Base-by-base conservation (phyloP, 92 coral and sea anemone genomes). In the Phymanthus crucifer region DNA sequence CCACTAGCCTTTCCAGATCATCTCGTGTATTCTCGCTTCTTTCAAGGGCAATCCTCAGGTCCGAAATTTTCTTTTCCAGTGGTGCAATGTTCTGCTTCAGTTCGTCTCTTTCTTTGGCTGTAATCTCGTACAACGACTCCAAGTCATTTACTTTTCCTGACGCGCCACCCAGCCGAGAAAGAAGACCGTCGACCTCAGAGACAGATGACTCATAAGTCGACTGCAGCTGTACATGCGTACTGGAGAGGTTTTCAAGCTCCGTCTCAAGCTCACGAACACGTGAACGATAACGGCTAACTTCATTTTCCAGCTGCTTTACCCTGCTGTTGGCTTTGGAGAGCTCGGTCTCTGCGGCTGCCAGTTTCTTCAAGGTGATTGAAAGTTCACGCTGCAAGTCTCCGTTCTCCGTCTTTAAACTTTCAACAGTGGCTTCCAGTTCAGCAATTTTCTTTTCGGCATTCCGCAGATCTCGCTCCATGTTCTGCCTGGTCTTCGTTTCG, bases 71-170 rank as follows among this genome's bases (percentile, higher is more conserved):
- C 84, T 91, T 96, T 76, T 93, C 99, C 81, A 92, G 74, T 38
- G 97, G 97, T 14, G 90, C 96, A 19, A 93, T 32, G 48, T 87
- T 89, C 47, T 87, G 80, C 64, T 90, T 96, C 72, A 93, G 91
- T 50, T 96, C 99, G 48, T 96, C 99, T 80, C 99, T 91, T 78
- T 96, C 99, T 69, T 87, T 91, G 27, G 87, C 83, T 1, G 98
- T 94, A 57, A 94, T 90, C 83, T 90, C 91, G 83, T 90, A 87
- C 64, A 91, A 84, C n/a, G 99, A 89, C 78, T 93, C 99, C 74
- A 96, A 83, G 76, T 96, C 96, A 72, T 91, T 94, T 29, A 96
- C 86, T 80, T 93, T 90, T 23, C 93, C 94, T 47, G 91, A 88
- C 46, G 92, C 84, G 0, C 90, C 94, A 52, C 95, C 97, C 16